Evolutionary conservation across 2,113 vertebrate genomes (phyloP), one percentile per base, ranked within the genome.

Genomic region (Entelurus aequoreus): DNA sequence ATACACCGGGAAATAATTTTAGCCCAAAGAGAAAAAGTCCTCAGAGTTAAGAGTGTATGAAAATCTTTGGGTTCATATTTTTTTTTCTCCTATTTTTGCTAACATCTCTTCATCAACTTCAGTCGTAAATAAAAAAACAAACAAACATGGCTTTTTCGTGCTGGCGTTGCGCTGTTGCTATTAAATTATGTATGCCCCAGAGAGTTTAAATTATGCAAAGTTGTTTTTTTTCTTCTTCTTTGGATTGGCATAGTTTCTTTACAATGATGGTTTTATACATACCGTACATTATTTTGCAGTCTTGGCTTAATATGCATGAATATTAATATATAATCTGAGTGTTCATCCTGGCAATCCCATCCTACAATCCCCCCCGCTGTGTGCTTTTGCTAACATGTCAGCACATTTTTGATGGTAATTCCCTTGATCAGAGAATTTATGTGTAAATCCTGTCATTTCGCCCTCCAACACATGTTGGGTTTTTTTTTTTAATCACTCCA

Each of bases 401-500:
- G 62, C 21, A 65, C 52, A 49, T 68, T 76, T 62, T 37, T 66
- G 8, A 74, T 68, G 38, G 66, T 63, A 76, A 74, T 75, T 77
- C 71, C 65, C 64, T 66, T 79, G 76, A 84, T 86, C 71, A 75
- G 54, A 80, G 55, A 68, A 52, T 72, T 68, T 71, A 44, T 62
- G 36, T 61, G 48, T 69, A 76, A 82, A 66, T 72, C 62, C 58
- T 49, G 36, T 72, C 48, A 74, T 72, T 77, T 76, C 65, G 37
- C n/a, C 37, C 42, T 2, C 42, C n/a, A 46, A 40, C 40, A n/a
- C 38, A 44, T 15, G 35, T 16, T 21, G 19, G 19, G 19, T 19
- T 28, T 28, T 28, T 28, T 28, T 28, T 28, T 77, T 75, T 66
- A 48, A 77, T 72, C 60, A 55, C 54, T 61, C 57, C 15, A 65